Evolutionary conservation across 53 echinoderm and acorn worm genomes (phyloP).

Genomic region (Hippasteria phrygiana): DNA sequence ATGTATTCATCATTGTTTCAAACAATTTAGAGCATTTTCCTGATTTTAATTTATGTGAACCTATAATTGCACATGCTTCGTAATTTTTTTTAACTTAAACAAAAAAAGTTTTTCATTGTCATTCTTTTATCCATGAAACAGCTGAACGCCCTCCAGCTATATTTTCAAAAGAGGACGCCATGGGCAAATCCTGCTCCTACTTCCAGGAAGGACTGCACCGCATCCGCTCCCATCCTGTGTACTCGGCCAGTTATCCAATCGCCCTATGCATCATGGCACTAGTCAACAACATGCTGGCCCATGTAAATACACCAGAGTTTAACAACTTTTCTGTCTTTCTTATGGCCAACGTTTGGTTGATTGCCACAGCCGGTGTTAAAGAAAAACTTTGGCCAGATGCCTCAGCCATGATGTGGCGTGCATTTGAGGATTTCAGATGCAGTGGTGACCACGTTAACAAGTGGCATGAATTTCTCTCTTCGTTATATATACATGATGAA

Average conservation of each 20-base stretch:
- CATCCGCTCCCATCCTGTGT: neutral
- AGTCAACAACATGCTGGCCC: neutral
- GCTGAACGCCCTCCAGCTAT: neutral
- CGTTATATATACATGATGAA: neutral
- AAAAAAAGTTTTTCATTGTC: neutral
- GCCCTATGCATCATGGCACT: constrained; percentile 7
- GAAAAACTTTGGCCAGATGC: constrained; percentile 17
- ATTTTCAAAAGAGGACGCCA: neutral
- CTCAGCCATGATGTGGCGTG: constrained; percentile 11
- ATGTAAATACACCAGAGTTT: neutral
- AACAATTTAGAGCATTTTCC: too few relatives aligned
- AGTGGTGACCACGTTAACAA: neutral
- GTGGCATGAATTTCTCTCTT: neutral
- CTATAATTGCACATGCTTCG: too few relatives aligned
- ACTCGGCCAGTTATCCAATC: constrained; percentile 11
- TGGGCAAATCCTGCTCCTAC: neutral
- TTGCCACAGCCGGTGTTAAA: neutral
- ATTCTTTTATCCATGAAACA: constrained; percentile 1
- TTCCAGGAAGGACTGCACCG: neutral
- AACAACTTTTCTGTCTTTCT: neutral
- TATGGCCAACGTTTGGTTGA: neutral
- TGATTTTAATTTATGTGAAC: too few relatives aligned
- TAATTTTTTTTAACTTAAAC: too few relatives aligned
- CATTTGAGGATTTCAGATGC: neutral
- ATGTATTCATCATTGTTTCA: too few relatives aligned